These are phyloP conservation scores for Lagria hirta DNA, from an alignment of 2,888 invertebrate genomes.

Conservation along the genomic window DNA sequence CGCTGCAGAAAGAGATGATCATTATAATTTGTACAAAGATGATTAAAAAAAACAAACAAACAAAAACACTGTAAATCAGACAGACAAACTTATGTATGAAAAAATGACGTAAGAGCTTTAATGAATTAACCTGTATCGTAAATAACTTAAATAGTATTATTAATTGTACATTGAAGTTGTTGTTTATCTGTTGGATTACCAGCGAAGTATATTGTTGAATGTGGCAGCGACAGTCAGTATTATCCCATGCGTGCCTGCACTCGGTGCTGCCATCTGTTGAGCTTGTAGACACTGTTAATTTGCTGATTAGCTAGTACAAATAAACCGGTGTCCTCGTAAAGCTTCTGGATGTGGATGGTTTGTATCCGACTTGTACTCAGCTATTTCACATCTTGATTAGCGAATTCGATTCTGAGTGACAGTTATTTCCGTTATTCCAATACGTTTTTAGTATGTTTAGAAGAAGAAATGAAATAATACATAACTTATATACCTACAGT, in stretches of 20 bases:
- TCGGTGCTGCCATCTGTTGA: slow-evolving; percentile 50
- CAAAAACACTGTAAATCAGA: slow-evolving; percentile 34
- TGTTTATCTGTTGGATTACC: slow-evolving; percentile 51
- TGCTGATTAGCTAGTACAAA: slow-evolving; percentile 40
- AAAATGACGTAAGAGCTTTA: slow-evolving; percentile 52
- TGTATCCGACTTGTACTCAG: slow-evolving; percentile 36
- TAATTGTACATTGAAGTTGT: slow-evolving; percentile 51
- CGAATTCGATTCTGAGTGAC: slow-evolving; percentile 42
- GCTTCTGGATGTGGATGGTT: slow-evolving; percentile 45
- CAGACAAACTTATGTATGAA: slow-evolving; percentile 44
- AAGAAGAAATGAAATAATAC: slow-evolving; percentile 3
- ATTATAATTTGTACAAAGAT: slow-evolving; percentile 28
- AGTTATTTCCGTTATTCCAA: slow-evolving; percentile 21
- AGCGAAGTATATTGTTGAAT: slow-evolving; percentile 48
- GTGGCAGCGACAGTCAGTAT: slow-evolving; percentile 53
- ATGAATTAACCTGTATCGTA: slow-evolving; percentile 51
- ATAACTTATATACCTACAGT: no score
- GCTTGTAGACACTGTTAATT: slow-evolving; percentile 43
- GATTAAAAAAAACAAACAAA: slow-evolving; percentile 19
- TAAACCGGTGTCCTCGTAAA: slow-evolving; percentile 38
- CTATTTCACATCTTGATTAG: slow-evolving; percentile 46
- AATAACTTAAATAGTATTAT: slow-evolving; percentile 52
- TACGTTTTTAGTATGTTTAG: slow-evolving; percentile 7
- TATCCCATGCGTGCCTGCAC: slow-evolving; percentile 53
- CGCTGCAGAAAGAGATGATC: slow-evolving; percentile 28